Evolutionary conservation across 2,113 vertebrate species (phyloP).

Genomic region (Vicugna pacos): DNA sequence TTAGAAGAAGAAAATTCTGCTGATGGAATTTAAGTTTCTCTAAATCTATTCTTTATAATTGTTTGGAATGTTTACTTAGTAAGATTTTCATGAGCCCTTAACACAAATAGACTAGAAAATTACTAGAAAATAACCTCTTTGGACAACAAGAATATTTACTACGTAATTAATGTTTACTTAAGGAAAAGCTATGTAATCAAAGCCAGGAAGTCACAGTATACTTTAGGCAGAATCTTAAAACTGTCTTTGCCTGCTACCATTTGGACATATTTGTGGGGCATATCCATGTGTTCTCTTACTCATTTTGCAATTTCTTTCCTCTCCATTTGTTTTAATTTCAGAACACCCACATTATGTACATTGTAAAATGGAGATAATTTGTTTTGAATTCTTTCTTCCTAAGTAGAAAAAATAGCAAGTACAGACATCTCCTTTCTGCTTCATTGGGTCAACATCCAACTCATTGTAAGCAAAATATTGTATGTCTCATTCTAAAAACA

Average conservation of each 20-base stretch:
- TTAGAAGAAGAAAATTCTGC: slow-evolving; percentile 3
- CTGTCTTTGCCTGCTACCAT: neutral
- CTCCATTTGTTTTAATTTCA: neutral
- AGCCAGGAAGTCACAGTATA: slow-evolving; percentile 54
- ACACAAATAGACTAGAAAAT: slow-evolving; percentile 67
- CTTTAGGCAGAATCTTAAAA: neutral
- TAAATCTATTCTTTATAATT: slow-evolving; percentile 73
- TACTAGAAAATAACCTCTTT: slow-evolving; percentile 78
- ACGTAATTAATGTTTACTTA: slow-evolving; percentile 77
- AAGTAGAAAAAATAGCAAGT: neutral
- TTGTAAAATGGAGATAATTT: neutral
- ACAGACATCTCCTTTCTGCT: neutral
- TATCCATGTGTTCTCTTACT: neutral
- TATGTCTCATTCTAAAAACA: slow-evolving; percentile 18
- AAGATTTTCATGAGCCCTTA: slow-evolving; percentile 63
- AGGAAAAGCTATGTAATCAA: slow-evolving; percentile 60
- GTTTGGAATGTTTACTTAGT: slow-evolving; percentile 71
- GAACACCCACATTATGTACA: neutral
- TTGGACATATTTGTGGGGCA: neutral
- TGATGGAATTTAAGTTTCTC: slow-evolving; percentile 70
- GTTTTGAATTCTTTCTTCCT: neutral
- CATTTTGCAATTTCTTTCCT: neutral
- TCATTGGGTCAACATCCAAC: neutral
- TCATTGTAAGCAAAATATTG: neutral
- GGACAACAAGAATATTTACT: slow-evolving; percentile 74